A percentile compares a stretch with the other conserved stretches of the same genome.
Evolutionary conservation across 2,113 vertebrate genomes (phyloP).

Genomic region (Echinops telfairi): DNA sequence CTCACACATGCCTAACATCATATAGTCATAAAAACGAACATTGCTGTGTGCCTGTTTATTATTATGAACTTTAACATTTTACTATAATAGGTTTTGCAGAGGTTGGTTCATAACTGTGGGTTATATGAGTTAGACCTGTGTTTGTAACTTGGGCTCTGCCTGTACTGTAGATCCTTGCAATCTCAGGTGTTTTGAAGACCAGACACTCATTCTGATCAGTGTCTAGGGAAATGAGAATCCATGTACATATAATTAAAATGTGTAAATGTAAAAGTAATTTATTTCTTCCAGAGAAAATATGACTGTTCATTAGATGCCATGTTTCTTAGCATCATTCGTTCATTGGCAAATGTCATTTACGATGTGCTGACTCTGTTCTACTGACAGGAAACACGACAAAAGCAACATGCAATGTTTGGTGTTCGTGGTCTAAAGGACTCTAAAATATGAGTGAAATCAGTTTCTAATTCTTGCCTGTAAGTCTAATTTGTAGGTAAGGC

Average conservation of each 20-base stretch:
- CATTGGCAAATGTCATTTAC: not conserved
- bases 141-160: too few species aligned
- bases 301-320: not conserved
- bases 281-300: conserved; percentile 16
- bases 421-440: not conserved
- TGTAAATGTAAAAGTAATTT: not conserved
- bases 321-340: not conserved
- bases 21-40: too few species aligned
- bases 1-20: too few species aligned
- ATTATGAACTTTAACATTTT: too few species aligned
- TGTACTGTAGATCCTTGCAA: not conserved
- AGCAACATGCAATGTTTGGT: not conserved
- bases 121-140: too few species aligned
- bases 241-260: not conserved
- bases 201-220: not conserved
- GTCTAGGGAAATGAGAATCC: not conserved
- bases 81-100: too few species aligned
- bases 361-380: not conserved
- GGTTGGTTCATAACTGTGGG: too few species aligned
- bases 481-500: too few species aligned
- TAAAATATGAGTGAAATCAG: too few species aligned
- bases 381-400: conserved; percentile 24
- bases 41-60: too few species aligned
- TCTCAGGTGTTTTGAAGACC: not conserved
- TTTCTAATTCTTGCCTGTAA: too few species aligned